Conservation (phyloP, 2,113 vertebrate species). For the Athene cunicularia region DNA sequence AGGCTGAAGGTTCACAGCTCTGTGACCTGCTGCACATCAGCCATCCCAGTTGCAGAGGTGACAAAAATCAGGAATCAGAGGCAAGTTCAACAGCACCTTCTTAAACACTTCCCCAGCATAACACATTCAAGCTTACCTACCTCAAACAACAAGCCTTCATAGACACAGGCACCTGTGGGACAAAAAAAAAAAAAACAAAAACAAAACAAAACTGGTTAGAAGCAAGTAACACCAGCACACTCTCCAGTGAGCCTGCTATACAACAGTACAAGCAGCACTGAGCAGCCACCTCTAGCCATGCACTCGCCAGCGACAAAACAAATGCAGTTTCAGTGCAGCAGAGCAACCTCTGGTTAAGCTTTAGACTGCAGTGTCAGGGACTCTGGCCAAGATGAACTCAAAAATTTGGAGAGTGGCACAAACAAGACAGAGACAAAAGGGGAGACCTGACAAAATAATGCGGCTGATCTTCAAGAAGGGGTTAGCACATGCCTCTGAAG, state of each 20-base stretch:
- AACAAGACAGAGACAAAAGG: neutral
- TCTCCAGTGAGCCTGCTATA: neutral
- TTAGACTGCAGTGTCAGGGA: too few species aligned
- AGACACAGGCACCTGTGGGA: conserved; percentile 85
- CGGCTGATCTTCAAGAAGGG: neutral
- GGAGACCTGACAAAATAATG: neutral
- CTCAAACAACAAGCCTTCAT: conserved; percentile 80
- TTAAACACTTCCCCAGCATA: neutral
- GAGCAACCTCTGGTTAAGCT: neutral
- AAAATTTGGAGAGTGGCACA: neutral
- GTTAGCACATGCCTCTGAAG: neutral
- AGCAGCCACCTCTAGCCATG: neutral
- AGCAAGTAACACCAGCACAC: neutral
- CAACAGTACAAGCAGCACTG: neutral
- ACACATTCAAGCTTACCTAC: conserved; percentile 77
- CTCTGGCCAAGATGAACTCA: neutral
- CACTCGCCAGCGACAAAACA: neutral
- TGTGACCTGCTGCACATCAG: neutral
- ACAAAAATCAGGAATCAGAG: neutral
- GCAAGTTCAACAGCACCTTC: neutral
- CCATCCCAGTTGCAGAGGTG: too few species aligned
- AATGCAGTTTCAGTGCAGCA: neutral
- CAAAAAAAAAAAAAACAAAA: conserved; percentile 31
- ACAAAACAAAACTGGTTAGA: conserved; percentile 34
- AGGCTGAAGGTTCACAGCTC: neutral